Base-by-base conservation (phyloP, 2,797 vertebrate genomes). In the Numenius phaeopus region DNA sequence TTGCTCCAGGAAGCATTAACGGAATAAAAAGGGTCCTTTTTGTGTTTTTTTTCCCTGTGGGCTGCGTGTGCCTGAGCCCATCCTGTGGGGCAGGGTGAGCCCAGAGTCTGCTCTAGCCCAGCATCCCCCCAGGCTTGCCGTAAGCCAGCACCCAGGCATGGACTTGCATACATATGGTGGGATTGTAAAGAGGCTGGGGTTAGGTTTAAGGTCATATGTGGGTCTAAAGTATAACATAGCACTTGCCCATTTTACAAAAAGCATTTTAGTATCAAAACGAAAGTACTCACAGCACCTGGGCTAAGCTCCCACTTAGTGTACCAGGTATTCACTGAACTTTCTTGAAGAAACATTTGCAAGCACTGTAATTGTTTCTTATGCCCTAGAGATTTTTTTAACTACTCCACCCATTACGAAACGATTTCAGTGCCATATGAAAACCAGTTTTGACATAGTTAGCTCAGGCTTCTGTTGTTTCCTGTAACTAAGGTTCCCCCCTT, bases 371-470 rank as follows among this genome's bases (percentile, higher is more conserved):
- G 39, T 76, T 65, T 79, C 80, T 72, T 50, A 47, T 42, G 11
- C 73, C 88, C 73, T 66, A n/a, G 70, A 92, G 75, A 87, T 86
- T 90, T 93, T 93, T 69, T 76, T 27, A 58, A 90, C 62, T n/a
- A 79, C 71, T 92, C 83, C 77, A 73, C 71, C 75, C 82, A 83
- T 64, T 80, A 55, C 2, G 1, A 80, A 92, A 94, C 34, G 1
- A 39, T 23, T 59, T 85, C 64, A 75, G 7, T 57, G 49, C 67
- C 57, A 59, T 32, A 77, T 18, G 82, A 94, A 96, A 87, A 71
- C 46, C 61, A 79, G 39, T 54, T 81, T 81, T 62, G 66, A 78
- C 57, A 82, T 61, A 7, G 6, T 71, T 75, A 65, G 42, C 70
- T 83, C 65, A 79, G 58, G 32, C 44, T 76, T 46, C 83, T 62